Evolutionary conservation across 2,113 vertebrate species (phyloP).

Genomic region (Datnioides undecimradiatus): DNA sequence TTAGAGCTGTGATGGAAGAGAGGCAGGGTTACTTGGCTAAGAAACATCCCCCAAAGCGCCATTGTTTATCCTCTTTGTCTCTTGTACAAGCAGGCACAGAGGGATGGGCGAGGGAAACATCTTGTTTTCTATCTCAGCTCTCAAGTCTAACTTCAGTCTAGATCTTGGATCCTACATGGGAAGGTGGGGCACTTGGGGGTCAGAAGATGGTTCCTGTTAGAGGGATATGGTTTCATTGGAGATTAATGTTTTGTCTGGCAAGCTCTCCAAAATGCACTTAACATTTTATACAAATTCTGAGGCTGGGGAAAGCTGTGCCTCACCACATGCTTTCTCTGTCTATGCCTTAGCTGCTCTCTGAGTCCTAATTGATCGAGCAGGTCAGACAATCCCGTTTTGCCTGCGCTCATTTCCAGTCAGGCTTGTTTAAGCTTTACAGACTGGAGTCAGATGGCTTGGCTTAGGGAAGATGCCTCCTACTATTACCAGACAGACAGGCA

Average conservation of each 20-base stretch:
- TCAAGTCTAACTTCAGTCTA: slow-evolving; percentile 31
- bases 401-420: slow-evolving; percentile 82
- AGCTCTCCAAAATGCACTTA: slow-evolving; percentile 77
- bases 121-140: slow-evolving; percentile 56
- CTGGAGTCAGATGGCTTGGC: slow-evolving; percentile 80
- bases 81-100: slow-evolving; percentile 33
- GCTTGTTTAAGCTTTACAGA: slow-evolving; percentile 77
- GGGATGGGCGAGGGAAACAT: slow-evolving; percentile 32
- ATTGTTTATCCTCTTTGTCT: slow-evolving; percentile 25
- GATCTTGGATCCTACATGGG: slow-evolving; percentile 28
- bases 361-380: slow-evolving; percentile 77
- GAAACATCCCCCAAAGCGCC: slow-evolving; percentile 22
- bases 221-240: slow-evolving; percentile 71
- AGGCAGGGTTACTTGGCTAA: slow-evolving; percentile 39
- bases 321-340: slow-evolving; percentile 58
- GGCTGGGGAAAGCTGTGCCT: slow-evolving; percentile 64
- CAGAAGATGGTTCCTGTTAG: slow-evolving; percentile 58
- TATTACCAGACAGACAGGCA: slow-evolving; percentile 66
- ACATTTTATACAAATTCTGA: slow-evolving; percentile 73
- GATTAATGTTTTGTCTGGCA: slow-evolving; percentile 78
- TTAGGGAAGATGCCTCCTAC: slow-evolving; percentile 68
- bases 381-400: slow-evolving; percentile 75
- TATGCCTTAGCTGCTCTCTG: slow-evolving; percentile 55
- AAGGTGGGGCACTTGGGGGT: slow-evolving; percentile 45
- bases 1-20: slow-evolving; percentile 13